Percentiles rank a stretch among this genome's conserved stretches.
Evolutionary conservation across 2,888 invertebrate genomes (phyloP).

Genomic region (Trissolcus japonicus): DNA sequence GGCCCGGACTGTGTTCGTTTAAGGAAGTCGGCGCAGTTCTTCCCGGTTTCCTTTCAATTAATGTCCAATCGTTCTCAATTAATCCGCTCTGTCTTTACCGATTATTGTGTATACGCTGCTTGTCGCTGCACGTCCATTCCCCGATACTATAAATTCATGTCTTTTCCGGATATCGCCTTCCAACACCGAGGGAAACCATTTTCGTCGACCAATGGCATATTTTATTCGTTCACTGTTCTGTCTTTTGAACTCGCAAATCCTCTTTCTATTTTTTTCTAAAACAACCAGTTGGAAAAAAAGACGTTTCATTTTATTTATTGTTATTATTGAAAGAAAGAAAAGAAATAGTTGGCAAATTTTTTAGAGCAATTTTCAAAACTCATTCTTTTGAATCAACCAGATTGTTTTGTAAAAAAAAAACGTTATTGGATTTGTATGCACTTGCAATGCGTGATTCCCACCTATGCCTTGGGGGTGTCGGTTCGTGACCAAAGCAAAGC

Average conservation of each 20-base stretch:
- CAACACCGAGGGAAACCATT: slow-evolving; percentile 46
- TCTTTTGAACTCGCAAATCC: slow-evolving; percentile 27
- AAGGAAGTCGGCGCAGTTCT: slow-evolving; percentile 55
- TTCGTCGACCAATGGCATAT: slow-evolving; percentile 24
- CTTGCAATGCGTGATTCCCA: too few species aligned
- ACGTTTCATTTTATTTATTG: slow-evolving; percentile 11
- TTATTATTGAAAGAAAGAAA: too few species aligned
- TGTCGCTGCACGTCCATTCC: slow-evolving; percentile 57
- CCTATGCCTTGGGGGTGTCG: slow-evolving; percentile 28
- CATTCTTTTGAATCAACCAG: too few species aligned
- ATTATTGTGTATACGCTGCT: slow-evolving; percentile 65
- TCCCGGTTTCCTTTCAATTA: slow-evolving; percentile 66
- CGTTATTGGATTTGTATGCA: too few species aligned
- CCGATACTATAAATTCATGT: slow-evolving; percentile 51
- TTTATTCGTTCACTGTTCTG: slow-evolving; percentile 1
- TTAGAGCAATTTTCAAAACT: too few species aligned
- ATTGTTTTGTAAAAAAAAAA: too few species aligned
- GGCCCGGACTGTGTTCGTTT: slow-evolving; percentile 32
- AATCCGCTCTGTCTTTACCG: slow-evolving; percentile 69
- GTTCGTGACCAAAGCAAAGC: slow-evolving; percentile 37
- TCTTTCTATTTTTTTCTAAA: slow-evolving; percentile 20
- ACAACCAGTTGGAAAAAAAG: slow-evolving; percentile 20
- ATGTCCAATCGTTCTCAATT: slow-evolving; percentile 71
- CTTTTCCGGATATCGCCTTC: slow-evolving; percentile 49
- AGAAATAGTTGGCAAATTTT: too few species aligned